phyloP scores from a whole-genome alignment of 1,140 invertebrate species.

The Pseudomyrmex cubaensis region DNA sequence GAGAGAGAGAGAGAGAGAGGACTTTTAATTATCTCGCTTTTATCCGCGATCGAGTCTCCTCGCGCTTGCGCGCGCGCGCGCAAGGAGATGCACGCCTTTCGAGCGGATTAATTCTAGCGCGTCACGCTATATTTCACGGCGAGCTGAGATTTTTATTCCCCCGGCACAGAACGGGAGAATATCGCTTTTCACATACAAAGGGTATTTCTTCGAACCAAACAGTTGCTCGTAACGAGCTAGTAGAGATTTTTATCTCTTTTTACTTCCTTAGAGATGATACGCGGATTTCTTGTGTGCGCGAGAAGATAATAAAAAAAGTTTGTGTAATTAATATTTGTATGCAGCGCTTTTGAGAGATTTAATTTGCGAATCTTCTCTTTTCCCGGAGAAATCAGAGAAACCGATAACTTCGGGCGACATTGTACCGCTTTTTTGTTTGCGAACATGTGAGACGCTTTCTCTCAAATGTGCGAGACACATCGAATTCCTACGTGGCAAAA shows the following conservation, averaged over 20 bases:
- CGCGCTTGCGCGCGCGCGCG: too few species aligned
- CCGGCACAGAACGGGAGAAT: background rate
- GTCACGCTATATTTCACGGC: conserved; percentile 34
- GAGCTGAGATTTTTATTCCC: conserved; percentile 19
- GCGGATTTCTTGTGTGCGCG: background rate
- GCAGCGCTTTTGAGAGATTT: too few species aligned
- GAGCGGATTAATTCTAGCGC: conserved; percentile 37
- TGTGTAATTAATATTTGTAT: too few species aligned
- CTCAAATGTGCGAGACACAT: conserved; percentile 24
- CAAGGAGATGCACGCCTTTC: background rate
- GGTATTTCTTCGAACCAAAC: background rate
- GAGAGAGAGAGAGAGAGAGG: background rate
- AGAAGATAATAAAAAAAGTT: too few species aligned
- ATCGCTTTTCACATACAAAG: background rate
- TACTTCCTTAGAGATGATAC: too few species aligned
- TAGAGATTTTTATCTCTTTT: background rate
- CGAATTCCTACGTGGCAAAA: conserved; percentile 3
- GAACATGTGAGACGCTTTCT: conserved; percentile 38
- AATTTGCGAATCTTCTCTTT: background rate
- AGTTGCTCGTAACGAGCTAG: conserved; percentile 16
- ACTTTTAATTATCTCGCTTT: conserved; percentile 47
- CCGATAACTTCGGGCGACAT: conserved; percentile 6
- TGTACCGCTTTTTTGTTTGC: conserved; percentile 22
- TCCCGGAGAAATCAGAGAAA: conserved; percentile 27
- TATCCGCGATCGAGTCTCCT: conserved; percentile 17